phyloP scores from a whole-genome alignment of 2,888 invertebrate species.

The Drosophila diplacantha region DNA sequence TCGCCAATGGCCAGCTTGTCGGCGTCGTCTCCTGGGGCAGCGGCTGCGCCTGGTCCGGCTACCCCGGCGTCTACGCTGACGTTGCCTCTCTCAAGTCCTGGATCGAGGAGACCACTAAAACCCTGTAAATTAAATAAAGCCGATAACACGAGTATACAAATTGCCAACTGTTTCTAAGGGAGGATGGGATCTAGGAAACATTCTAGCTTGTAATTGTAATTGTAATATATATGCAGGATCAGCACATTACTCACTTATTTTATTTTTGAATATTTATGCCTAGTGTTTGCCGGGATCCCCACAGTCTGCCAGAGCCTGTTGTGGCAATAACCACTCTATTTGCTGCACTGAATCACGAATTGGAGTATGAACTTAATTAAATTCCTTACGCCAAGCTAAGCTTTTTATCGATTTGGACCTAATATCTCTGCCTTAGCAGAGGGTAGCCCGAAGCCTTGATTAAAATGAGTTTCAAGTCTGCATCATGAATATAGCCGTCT shows the following conservation, averaged over 20 bases:
- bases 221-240: background rate
- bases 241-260: background rate
- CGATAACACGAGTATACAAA: background rate
- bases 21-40: conserved; percentile 77
- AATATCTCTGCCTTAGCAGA: background rate
- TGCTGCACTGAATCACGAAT: background rate
- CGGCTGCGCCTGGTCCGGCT: conserved; percentile 69
- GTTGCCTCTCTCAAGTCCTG: conserved; percentile 59
- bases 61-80: conserved; percentile 75
- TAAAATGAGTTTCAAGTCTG: conserved; percentile 40
- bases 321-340: too few species aligned
- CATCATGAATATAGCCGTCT: conserved; percentile 9
- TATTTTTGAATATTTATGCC: background rate
- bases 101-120: conserved; percentile 44
- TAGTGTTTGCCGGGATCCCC: background rate
- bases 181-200: too few species aligned
- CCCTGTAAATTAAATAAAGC: conserved; percentile 46
- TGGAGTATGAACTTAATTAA: background rate
- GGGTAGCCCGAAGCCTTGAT: background rate
- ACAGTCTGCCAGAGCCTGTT: background rate
- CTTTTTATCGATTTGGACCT: background rate
- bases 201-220: background rate
- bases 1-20: conserved; percentile 56
- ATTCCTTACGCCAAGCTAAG: background rate
- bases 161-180: background rate